Evolutionary conservation across 2,888 invertebrate species (phyloP), one percentile per base, ranked within the genome.

Genomic region (Acrobeloides nanus): DNA sequence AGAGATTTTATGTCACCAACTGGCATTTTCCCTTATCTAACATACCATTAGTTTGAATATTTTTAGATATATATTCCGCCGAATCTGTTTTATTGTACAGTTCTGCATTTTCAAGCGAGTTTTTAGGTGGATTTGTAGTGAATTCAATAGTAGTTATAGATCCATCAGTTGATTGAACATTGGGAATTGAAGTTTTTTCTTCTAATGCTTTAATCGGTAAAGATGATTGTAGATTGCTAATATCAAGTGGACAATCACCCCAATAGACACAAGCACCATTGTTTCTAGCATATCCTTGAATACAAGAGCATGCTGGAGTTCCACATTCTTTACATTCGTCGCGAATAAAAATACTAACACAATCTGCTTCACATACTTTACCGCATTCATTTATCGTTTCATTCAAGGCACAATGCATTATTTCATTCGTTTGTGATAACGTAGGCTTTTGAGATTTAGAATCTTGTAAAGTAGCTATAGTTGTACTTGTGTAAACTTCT

Each of bases 321-420:
- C 59, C 64, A 45, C 72, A 73, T 23, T 59, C 62, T 8, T 49
- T 51, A 46, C 72, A 72, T 41, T 67, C 66, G 20, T 57, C 59
- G 4, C 72, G 55, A 27, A 61, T 64, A 59, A 72, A 73, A 37
- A 71, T 64, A 1, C 63, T 61, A 6, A 58, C 51, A 47, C 72
- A 72, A 42, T 72, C 71, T 7, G 71, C 62, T 45, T 72, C 70
- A 43, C 72, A 71, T 10, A 64, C 59, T 25, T 57, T 45, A 40
- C 71, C 71, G 42, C 71, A 71, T 39, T 66, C 68, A 38, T 65
- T 69, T n/a, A 67, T 27, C n/a, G 68, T 71, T 50, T 71, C 71
- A 43, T 68, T 67, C 20, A 54, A 49, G 4, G 58, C 57, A 39
- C 68, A 71, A 8, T 51, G 38, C 35, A n/a, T n/a, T n/a, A n/a